These are phyloP conservation scores for Ophion costatus DNA, from an alignment of 2,888 invertebrate species.

Conservation along the genomic window DNA sequence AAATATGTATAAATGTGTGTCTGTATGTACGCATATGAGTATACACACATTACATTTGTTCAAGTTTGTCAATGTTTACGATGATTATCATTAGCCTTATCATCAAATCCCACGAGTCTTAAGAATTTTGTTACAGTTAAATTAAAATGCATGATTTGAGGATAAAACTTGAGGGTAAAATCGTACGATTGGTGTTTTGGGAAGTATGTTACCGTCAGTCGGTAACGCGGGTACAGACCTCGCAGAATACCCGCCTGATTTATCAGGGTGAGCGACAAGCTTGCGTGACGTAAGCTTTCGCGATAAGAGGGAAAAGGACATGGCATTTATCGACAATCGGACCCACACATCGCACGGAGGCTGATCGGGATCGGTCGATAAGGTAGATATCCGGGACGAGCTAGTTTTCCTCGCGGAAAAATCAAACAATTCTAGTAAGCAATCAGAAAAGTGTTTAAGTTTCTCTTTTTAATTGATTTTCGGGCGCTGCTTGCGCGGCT, in stretches of 20 bases:
- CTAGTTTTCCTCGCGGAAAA: neutral
- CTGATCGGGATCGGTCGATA: neutral
- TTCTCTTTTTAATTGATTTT: neutral
- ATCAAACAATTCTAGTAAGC: neutral
- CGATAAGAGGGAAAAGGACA: neutral
- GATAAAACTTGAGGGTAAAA: neutral
- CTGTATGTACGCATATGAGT: neutral
- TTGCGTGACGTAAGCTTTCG: neutral
- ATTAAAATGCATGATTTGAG: neutral
- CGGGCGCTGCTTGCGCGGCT: too few relatives aligned
- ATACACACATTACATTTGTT: neutral
- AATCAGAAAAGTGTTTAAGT: neutral
- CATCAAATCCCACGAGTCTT: too few relatives aligned
- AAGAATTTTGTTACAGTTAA: neutral
- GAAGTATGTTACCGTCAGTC: conserved; percentile 1
- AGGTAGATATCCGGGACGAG: neutral
- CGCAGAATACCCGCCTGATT: neutral
- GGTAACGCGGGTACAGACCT: neutral
- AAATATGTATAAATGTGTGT: conserved; percentile 19
- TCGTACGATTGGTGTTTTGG: neutral
- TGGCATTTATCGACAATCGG: neutral
- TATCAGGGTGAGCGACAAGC: neutral
- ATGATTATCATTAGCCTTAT: neutral
- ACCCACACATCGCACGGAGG: neutral
- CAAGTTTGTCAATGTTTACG: neutral